Base-by-base conservation (phyloP, 2,888 invertebrate species). In the Dryobotodes eremita region DNA sequence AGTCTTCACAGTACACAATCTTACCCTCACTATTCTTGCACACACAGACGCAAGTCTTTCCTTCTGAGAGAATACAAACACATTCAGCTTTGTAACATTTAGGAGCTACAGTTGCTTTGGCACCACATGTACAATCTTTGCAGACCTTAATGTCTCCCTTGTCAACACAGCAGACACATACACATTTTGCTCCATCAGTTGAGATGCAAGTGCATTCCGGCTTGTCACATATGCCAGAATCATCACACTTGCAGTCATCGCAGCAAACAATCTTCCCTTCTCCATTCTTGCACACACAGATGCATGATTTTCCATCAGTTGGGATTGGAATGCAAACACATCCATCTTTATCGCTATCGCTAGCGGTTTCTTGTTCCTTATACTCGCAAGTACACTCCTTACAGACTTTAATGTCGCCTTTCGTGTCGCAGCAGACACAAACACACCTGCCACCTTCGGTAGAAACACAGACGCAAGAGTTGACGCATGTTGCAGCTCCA, bases 311-410 rank as follows among this genome's bases (percentile, higher is more conserved):
- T 0, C 83, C 83, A 15, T 79, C 50, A 55, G 91, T 92, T 2
- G 83, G 77, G 91, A 91, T 5, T n/a, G 66, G 55, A 5, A 94
- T 87, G 55, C 93, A 93, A 26, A 89, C 71, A 74, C 93, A 93
- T 66, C 88, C 89, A 5, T 84, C 57, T 17, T 89, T 90, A 57
- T 85, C 83, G 71, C 93, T 89, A n/a, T n/a, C n/a, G 71, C 76
- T 80, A 26, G 75, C 3, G 13, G 59, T 48, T 36, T 66, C 70
- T 1, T 59, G 11, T 20, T 79, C 55, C 1, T 65, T 74, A 5
- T 50, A 10, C 23, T 59, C 62, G 48, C 89, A 89, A 59, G 62
- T 75, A 62, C 92, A 91, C 11, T 90, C 87, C 26, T 88, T 80
- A 46, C 90, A 90, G 36, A 80, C 74, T 15, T 79, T 86, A 2